Conservation (phyloP, 2,113 vertebrate genomes). For the Pterocles burchelli region DNA sequence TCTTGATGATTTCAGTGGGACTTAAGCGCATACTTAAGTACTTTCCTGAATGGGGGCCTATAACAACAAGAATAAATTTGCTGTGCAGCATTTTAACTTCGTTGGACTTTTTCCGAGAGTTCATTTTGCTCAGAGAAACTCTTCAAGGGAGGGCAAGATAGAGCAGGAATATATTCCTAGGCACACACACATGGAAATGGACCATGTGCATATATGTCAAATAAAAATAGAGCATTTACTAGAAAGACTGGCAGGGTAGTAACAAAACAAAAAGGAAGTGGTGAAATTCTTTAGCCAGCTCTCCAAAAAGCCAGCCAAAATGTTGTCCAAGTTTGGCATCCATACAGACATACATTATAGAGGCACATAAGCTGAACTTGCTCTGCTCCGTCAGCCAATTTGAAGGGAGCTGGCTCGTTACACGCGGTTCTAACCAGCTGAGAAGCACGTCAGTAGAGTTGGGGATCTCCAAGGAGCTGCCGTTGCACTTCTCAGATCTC, state of each 20-base stretch:
- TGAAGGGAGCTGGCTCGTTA: not conserved
- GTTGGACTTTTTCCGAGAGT: not conserved
- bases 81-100: not conserved
- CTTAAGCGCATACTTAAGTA: constrained; percentile 56
- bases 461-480: not conserved
- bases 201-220: not conserved
- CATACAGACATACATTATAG: not conserved
- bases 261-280: constrained; percentile 35
- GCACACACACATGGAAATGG: not conserved
- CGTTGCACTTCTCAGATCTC: not conserved
- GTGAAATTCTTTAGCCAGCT: constrained; percentile 25
- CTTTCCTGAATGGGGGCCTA: constrained; percentile 25
- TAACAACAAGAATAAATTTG: constrained; percentile 35
- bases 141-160: not conserved
- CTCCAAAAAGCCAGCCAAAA: constrained; percentile 48
- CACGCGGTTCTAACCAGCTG: not conserved
- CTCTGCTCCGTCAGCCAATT: not conserved
- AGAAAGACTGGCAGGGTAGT: not conserved
- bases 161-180: not conserved
- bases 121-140: not conserved
- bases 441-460: not conserved
- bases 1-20: constrained; percentile 13
- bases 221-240: constrained; percentile 26
- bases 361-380: not conserved
- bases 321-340: constrained; percentile 10